Conservation (phyloP, 2,888 invertebrate species). For the Entomobrya proxima region DNA sequence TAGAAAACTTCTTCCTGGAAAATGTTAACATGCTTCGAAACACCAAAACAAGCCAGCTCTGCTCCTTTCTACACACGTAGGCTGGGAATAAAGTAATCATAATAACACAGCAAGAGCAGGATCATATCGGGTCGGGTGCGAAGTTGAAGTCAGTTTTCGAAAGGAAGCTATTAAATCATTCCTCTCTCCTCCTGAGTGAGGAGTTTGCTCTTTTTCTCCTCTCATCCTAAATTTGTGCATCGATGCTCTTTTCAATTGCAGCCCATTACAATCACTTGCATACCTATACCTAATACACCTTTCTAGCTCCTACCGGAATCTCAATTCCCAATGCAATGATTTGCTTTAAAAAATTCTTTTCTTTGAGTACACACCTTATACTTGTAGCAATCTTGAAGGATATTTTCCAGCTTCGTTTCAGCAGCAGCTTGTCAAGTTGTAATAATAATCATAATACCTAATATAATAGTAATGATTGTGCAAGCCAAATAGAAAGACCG, state of each 20-base stretch:
- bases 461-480: constrained; percentile 52
- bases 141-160: constrained; percentile 58
- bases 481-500: neutral
- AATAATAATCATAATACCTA: constrained; percentile 64
- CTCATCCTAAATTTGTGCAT: neutral
- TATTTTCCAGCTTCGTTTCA: constrained; percentile 22
- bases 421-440: constrained; percentile 52
- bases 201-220: constrained; percentile 32
- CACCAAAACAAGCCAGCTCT: neutral
- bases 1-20: neutral
- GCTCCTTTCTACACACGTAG: neutral
- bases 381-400: neutral
- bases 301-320: constrained; percentile 39
- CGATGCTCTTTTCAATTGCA: neutral
- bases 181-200: neutral
- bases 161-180: constrained; percentile 65
- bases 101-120: constrained; percentile 38
- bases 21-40: neutral
- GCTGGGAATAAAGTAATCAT: constrained; percentile 54
- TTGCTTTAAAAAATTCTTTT: neutral
- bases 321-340: neutral
- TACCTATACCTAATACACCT: neutral
- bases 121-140: constrained; percentile 50
- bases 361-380: no score
- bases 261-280: no score